Evolutionary conservation across 2,888 invertebrate species (phyloP).

Genomic region (Cremastobaeus sp.): DNA sequence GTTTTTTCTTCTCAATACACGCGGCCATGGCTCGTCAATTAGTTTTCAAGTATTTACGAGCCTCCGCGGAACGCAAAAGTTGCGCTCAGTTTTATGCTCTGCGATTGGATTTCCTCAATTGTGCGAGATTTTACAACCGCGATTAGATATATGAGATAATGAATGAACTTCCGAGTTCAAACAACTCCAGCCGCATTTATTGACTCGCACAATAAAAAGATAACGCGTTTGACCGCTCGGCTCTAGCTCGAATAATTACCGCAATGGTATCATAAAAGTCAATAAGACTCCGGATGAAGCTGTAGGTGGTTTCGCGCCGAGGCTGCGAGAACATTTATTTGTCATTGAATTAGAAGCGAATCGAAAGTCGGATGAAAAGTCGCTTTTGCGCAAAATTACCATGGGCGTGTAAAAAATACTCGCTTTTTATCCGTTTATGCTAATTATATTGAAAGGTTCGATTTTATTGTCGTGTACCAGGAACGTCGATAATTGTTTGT

Average conservation of each 20-base stretch:
- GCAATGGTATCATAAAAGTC: constrained; percentile 37
- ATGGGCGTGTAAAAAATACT: no score
- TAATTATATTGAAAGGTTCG: no score
- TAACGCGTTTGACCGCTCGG: constrained; percentile 25
- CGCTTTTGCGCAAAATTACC: no score
- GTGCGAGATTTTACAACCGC: constrained; percentile 12
- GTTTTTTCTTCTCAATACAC: no score
- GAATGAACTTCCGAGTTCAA: constrained; percentile 32
- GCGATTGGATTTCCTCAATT: constrained; percentile 26
- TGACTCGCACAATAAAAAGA: constrained; percentile 21
- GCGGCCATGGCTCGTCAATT: background rate
- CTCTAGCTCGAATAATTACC: constrained; percentile 33
- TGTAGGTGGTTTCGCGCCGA: background rate
- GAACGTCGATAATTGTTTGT: no score
- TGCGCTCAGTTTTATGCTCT: background rate
- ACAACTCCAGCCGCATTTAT: constrained; percentile 18
- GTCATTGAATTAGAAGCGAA: no score
- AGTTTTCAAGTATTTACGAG: no score
- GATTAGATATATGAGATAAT: constrained; percentile 18
- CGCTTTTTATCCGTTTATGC: no score
- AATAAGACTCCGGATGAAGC: constrained; percentile 8
- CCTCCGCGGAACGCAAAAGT: background rate
- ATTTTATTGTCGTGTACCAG: no score
- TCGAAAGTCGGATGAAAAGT: no score
- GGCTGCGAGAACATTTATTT: no score